Evolutionary conservation across 1,140 invertebrate genomes (phyloP).

Genomic region (Bombus picipes): DNA sequence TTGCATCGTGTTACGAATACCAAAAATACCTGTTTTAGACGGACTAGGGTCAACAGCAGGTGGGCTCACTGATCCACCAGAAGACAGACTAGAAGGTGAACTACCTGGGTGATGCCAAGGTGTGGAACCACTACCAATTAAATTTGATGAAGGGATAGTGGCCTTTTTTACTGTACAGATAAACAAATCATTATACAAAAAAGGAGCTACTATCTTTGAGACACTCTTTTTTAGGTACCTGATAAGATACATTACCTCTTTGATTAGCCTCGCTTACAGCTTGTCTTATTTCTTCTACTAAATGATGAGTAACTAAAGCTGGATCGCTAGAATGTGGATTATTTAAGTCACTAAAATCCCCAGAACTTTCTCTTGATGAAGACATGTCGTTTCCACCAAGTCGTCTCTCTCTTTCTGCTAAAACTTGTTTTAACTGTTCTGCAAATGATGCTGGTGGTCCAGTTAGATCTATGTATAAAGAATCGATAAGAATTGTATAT

Average conservation of each 20-base stretch:
- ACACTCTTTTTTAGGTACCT: neutral
- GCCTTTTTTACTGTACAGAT: slow-evolving; percentile 84
- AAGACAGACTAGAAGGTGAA: slow-evolving; percentile 86
- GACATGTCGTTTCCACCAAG: slow-evolving; percentile 82
- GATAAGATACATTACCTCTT: slow-evolving; percentile 84
- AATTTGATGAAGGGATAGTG: slow-evolving; percentile 83
- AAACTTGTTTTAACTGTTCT: slow-evolving; percentile 92
- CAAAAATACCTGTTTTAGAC: slow-evolving; percentile 77
- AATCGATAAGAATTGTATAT: neutral
- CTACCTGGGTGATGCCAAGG: slow-evolving; percentile 81
- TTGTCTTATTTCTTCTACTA: slow-evolving; percentile 91
- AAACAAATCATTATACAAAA: neutral
- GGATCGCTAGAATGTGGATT: slow-evolving; percentile 82
- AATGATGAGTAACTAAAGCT: slow-evolving; percentile 87
- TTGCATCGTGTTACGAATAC: slow-evolving; percentile 35
- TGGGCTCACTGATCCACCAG: slow-evolving; percentile 83
- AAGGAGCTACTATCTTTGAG: neutral
- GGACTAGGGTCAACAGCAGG: slow-evolving; percentile 81
- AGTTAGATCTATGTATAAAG: slow-evolving; percentile 59
- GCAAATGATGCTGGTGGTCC: slow-evolving; percentile 89
- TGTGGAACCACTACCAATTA: slow-evolving; percentile 70
- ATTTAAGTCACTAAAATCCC: slow-evolving; percentile 85
- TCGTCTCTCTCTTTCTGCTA: slow-evolving; percentile 89
- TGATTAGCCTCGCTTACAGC: slow-evolving; percentile 92
- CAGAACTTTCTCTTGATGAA: slow-evolving; percentile 85